These are phyloP conservation scores for Nematostella vectensis DNA, from an alignment of 92 coral and sea anemone species.

Conservation along the genomic window DNA sequence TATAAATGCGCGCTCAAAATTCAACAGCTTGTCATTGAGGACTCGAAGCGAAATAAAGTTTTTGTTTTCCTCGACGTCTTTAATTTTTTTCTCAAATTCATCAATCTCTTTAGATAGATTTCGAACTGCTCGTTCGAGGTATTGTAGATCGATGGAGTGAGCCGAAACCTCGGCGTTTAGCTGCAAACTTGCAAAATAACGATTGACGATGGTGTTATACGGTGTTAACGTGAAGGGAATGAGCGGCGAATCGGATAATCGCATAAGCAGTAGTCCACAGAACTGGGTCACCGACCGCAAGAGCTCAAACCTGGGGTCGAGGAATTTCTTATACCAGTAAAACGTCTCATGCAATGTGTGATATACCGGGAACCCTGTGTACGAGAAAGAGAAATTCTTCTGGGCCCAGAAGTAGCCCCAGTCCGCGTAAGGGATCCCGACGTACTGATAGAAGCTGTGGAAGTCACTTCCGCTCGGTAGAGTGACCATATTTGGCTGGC, in stretches of 20 bases:
- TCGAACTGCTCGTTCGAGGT: conserved; percentile 38
- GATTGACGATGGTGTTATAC: conserved; percentile 25
- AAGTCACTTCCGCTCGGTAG: conserved; percentile 66
- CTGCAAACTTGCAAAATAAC: conserved; percentile 8
- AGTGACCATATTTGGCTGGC: conserved; percentile 33
- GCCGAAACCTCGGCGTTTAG: conserved; percentile 6
- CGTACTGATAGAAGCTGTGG: conserved; percentile 51
- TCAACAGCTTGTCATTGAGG: conserved; percentile 56
- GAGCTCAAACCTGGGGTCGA: conserved; percentile 62
- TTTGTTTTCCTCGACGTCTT: conserved; percentile 1
- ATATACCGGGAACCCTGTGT: conserved; percentile 68
- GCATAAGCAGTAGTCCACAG: conserved; percentile 35
- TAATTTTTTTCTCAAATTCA: conserved; percentile 31
- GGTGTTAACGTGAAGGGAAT: conserved; percentile 57
- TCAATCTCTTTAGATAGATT: conserved; percentile 29
- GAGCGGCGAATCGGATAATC: conserved; percentile 34
- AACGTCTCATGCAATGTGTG: conserved; percentile 62
- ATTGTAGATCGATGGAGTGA: conserved; percentile 19
- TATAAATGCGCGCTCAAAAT: conserved; percentile 63
- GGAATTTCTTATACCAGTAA: conserved; percentile 57
- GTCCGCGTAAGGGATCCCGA: conserved; percentile 66
- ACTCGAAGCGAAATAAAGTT: conserved; percentile 28
- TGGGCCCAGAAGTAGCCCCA: conserved; percentile 47
- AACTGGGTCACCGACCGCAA: conserved; percentile 59
- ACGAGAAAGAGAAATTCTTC: conserved; percentile 6